These are phyloP conservation scores for Sphaeridia pumilis DNA, from an alignment of 2,888 invertebrate genomes.

Conservation along the genomic window DNA sequence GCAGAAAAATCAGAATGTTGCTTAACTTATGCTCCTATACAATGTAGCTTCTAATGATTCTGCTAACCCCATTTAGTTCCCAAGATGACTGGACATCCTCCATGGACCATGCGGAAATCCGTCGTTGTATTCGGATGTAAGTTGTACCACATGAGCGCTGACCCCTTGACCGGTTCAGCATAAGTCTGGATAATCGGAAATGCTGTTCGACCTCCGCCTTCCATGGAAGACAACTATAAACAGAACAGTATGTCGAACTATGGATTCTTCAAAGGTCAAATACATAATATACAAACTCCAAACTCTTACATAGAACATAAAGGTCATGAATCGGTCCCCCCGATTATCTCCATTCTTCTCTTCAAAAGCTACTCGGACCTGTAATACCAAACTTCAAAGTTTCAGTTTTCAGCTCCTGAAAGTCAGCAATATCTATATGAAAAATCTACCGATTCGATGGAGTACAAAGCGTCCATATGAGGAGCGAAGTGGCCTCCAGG, in stretches of 20 bases:
- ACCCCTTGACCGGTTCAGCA: not conserved
- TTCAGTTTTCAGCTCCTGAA: too few species aligned
- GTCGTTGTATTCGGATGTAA: not conserved
- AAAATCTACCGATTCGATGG: too few species aligned
- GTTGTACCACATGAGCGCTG: not conserved
- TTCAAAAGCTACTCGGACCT: not conserved
- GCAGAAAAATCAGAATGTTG: not conserved
- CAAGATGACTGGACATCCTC: not conserved
- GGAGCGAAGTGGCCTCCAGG: not conserved
- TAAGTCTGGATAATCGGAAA: not conserved
- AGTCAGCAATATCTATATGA: not conserved
- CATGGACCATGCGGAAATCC: not conserved
- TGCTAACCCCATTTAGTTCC: not conserved
- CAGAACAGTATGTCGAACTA: too few species aligned
- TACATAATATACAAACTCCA: not conserved
- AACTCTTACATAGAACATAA: not conserved
- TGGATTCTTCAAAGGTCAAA: too few species aligned
- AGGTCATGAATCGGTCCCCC: not conserved
- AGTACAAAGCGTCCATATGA: not conserved
- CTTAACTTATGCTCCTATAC: not conserved
- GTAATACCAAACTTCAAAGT: too few species aligned
- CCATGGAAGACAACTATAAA: not conserved
- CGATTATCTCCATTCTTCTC: not conserved
- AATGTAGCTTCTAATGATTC: not conserved
- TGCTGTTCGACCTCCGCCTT: not conserved